Base-by-base conservation (phyloP, 2,888 invertebrate genomes). In the Corbicula japonica region DNA sequence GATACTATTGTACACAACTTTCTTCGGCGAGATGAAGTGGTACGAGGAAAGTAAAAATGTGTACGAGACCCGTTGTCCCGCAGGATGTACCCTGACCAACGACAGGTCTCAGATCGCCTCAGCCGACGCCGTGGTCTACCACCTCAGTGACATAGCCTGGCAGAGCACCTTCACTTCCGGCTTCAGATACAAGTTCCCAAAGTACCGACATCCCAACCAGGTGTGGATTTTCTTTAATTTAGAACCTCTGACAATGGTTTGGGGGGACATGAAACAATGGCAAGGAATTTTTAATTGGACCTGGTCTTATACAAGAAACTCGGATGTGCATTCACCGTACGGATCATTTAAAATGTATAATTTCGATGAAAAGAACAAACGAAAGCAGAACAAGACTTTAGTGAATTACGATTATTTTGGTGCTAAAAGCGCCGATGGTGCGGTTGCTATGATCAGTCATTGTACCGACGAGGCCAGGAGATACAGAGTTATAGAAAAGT, bases 201-300 rank as follows among this genome's bases (percentile, higher is more conserved):
- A 32, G 46, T 70, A 65, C 30, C 63, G 71, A 15, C 65, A 46
- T 5, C 71, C 58, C 2, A 58, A 71, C 34, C 77, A 78, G 23
- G 52, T 69, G 1, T 78, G 77, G 77, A 35, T 78, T 10, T 34
- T 78, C 5, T 62, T 56, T 44, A 78, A 73, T 44, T 21, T 72
- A 18, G 77, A 78, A 28, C 77, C 77, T 6, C 32, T 72, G 12
- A 54, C 73, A n/a, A 61, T 50, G 50, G 56, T 78, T 21, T 78
- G 68, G 72, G 73, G 73, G 2, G 63, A 68, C 46, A 34, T 62
- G 21, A 41, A 21, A 10, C 28, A 54, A 15, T 78, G 72, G 73
- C 68, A 73, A 48, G 77, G 73, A 2, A 15, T 62, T 5, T 73
- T 78, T 41, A 78, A 78, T 69, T 78, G 77, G 77, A 78, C 77